These are phyloP conservation scores for Balearica regulorum DNA, from an alignment of 2,797 vertebrate species.

Conservation along the genomic window DNA sequence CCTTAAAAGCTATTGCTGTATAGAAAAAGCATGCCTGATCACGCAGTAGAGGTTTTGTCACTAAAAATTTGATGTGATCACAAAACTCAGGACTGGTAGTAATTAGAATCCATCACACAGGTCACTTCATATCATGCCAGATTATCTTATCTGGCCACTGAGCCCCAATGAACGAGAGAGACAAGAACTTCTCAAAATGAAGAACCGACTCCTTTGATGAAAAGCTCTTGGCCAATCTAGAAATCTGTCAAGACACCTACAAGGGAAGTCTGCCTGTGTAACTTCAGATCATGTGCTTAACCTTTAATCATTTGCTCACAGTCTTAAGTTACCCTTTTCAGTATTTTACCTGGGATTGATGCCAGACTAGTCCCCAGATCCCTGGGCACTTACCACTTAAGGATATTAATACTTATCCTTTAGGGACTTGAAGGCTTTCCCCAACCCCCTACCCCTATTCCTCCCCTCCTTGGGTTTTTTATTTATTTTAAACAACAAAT, in stretches of 20 bases:
- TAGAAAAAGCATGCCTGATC: not conserved
- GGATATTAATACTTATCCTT: not conserved
- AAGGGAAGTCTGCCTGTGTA: not conserved
- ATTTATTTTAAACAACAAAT: not conserved
- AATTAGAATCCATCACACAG: not conserved
- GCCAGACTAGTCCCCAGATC: not conserved
- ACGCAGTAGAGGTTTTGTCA: rapidly evolving
- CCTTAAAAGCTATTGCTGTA: not conserved
- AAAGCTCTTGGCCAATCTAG: not conserved
- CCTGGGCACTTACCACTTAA: not conserved
- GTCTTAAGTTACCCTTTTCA: not conserved
- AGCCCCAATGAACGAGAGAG: not conserved
- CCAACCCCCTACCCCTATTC: not conserved
- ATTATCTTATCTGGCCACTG: not conserved
- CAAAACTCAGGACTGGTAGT: not conserved
- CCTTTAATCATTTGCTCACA: not conserved
- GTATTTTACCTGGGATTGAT: not conserved
- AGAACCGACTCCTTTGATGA: not conserved
- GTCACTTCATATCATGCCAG: not conserved
- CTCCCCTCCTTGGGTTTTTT: not conserved
- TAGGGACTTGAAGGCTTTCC: not conserved
- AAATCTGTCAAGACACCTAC: not conserved
- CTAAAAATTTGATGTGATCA: not conserved
- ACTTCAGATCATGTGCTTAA: not conserved
- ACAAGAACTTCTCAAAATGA: not conserved